Percentiles rank a stretch among this genome's conserved stretches.
Evolutionary conservation across 2,113 vertebrate species (phyloP).

Genomic region (Tricholaema leucomelas): DNA sequence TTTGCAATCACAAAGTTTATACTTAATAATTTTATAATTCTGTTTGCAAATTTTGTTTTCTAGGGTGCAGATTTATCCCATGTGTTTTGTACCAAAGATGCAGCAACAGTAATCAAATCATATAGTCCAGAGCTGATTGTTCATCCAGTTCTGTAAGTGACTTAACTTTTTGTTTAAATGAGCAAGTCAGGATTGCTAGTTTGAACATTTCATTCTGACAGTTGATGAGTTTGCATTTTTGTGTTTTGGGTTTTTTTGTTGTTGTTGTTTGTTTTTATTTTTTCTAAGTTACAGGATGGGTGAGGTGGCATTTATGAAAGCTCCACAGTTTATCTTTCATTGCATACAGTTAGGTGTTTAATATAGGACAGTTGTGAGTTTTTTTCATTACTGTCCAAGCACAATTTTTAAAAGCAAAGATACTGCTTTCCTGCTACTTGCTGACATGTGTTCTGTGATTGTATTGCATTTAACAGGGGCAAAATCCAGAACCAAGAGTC

Average conservation of each 20-base stretch:
- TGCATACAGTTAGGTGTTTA: not conserved
- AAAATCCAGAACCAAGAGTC: slow-evolving; percentile 4
- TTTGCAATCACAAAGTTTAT: not conserved
- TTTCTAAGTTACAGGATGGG: not conserved
- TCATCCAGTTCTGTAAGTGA: slow-evolving; percentile 95
- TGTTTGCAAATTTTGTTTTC: slow-evolving; percentile 29
- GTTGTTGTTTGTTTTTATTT: not conserved
- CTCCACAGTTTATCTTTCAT: not conserved
- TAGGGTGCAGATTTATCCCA: slow-evolving; percentile 97
- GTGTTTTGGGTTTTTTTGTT: not conserved
- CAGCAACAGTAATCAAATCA: slow-evolving; percentile 93
- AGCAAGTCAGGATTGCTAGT: not conserved
- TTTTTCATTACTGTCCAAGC: not conserved
- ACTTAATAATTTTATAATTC: not conserved
- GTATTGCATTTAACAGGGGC: not conserved
- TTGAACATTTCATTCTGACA: not conserved
- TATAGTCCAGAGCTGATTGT: slow-evolving; percentile 98
- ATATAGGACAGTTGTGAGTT: not conserved
- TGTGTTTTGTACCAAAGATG: slow-evolving; percentile 95
- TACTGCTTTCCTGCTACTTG: not conserved
- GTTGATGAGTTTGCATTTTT: not conserved
- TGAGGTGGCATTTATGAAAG: not conserved
- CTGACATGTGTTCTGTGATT: not conserved
- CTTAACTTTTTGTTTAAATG: not conserved
- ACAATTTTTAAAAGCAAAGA: not conserved